phyloP scores from a whole-genome alignment of 2,113 vertebrate species.

The Brachyhypopomus occidentalis region DNA sequence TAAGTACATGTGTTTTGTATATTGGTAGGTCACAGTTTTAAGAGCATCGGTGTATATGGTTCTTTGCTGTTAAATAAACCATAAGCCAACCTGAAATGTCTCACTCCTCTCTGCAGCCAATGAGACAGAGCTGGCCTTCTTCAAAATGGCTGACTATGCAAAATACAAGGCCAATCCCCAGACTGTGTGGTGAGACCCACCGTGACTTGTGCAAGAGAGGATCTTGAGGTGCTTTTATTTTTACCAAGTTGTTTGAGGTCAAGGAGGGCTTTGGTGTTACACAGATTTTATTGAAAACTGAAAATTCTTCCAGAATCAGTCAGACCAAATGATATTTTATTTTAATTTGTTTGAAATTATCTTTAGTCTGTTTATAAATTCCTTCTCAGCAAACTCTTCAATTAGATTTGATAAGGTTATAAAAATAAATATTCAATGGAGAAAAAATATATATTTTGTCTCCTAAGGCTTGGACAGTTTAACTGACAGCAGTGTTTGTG shows the following conservation, averaged over 20 bases:
- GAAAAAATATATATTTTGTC: too few relatives aligned
- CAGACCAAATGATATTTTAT: not conserved
- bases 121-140: slow-evolving; percentile 93
- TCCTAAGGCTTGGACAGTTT: not conserved
- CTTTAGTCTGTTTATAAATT: slow-evolving; percentile 6
- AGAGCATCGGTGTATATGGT: not conserved
- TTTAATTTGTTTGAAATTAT: slow-evolving; percentile 4
- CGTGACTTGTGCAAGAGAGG: not conserved
- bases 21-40: not conserved
- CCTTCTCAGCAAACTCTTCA: not conserved
- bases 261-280: not conserved
- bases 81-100: slow-evolving; percentile 12
- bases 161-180: slow-evolving; percentile 85
- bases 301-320: not conserved
- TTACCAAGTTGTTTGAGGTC: not conserved
- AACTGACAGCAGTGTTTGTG: not conserved
- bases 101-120: slow-evolving; percentile 72
- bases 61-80: not conserved
- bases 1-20: not conserved
- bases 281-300: not conserved
- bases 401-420: not conserved
- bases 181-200: slow-evolving; percentile 63
- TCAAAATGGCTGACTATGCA: slow-evolving; percentile 85
- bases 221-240: slow-evolving; percentile 25
- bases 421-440: not conserved